Evolutionary conservation across 2,888 invertebrate species (phyloP), one percentile per base, ranked within the genome.

Genomic region (Drosophila sordidapex): DNA sequence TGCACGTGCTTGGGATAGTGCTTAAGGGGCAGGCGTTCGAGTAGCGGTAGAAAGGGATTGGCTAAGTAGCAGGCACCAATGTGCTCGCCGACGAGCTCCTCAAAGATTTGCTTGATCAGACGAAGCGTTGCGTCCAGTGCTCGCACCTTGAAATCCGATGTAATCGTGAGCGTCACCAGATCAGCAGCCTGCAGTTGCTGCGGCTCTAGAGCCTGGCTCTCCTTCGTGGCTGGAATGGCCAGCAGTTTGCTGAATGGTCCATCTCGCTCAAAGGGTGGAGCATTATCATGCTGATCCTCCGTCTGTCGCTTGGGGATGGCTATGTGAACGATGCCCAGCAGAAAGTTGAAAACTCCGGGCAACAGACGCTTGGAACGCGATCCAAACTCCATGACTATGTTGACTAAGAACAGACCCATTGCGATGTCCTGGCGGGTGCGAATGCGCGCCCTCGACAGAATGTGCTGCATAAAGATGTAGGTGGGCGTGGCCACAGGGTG

Each of bases 401-500:
- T 95, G 8, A 95, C 95, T 53, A 98, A 85, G 86, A 97, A 97
- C 10, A 98, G 93, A 0, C 98, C 98, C 91, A 95, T 95, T 0
- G 96, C 95, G 79, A 98, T 94, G 70, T 97, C 96, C 76, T 94
- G 94, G 0, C 95, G 94, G 13, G 94, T 94, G 82, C 94, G 95
- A 27, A 97, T 95, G 79, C 94, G 94, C 61, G 96, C 95, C 82
- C 94, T 94, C 4, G 94, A 94, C 82, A 97, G 92, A 88, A 98
- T 96, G 92, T 98, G 96, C 46, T 96, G 95, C 93, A 98, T 97
- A 83, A 98, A 97, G 75, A 97, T 94, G 81, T 97, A 94, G 82
- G 94, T 94, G n/a, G 98, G 98, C 18, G 97, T 97, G n/a, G 96
- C 96, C 5, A 99, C 95, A 0, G 96, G 96, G 94, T 99, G 99